Base-by-base conservation (phyloP, 2,113 vertebrate species). In the Neofelis nebulosa region DNA sequence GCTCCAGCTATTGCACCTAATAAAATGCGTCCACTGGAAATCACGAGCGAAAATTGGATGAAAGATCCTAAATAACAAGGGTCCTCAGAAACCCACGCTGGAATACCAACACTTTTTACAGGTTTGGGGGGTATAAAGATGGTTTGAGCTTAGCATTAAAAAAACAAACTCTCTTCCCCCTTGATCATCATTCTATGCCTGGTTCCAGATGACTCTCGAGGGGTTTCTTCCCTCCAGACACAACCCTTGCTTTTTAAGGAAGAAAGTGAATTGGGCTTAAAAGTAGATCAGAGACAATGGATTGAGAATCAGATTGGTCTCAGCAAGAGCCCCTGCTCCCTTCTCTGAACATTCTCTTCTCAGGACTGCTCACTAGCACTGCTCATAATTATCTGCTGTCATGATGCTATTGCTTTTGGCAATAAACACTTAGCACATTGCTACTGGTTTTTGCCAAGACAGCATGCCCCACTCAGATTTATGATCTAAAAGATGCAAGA, bases 1-100 rank as follows among this genome's bases (percentile, higher is more conserved):
- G 41, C 90, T 98, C 98, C 97, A 98, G 91, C 90, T 98, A 61
- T 98, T 11, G 66, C 96, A 97, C 98, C 97, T 98, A 94, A 98
- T 98, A 98, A 98, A 98, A 79, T 86, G 96, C 33, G 63, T 94
- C 74, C 88, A 89, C 85, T 97, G 91, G 89, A 94, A 92, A 98
- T 94, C 85, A 33, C 78, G 71, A 96, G 85, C 73, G 15, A 98
- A 95, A 96, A 94, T 48, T 92, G 31, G 88, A 98, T 52, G 94
- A 95, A 95, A 65, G 27, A 73, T 41, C 25, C 33, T 93, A 82
- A 97, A 88, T 97, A 93, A 95, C 86, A 96, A 90, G 45, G 63
- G 74, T 38, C 82, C 57, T 85, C 36, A 73, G 89, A 87, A 97
- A 94, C 87, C 92, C 29, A 18, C n/a, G 80, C 80, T 76, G 91